A percentile compares a stretch with the other conserved stretches of the same genome.
These are phyloP conservation scores for Brachionus sp. DNA, from an alignment of 1,140 invertebrate genomes.

Conservation along the genomic window DNA sequence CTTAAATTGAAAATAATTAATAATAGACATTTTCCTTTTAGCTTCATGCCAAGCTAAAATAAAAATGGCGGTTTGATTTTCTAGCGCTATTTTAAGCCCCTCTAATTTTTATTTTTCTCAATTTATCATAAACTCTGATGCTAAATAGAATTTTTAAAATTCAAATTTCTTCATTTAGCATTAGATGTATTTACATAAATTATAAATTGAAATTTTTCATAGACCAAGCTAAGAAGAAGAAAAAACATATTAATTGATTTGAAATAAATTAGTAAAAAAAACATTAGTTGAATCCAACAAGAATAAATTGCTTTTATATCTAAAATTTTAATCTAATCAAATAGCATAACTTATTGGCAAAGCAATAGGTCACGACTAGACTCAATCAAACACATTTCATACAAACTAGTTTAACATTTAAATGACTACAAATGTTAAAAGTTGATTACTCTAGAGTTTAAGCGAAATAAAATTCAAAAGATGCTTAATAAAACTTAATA, in stretches of 20 bases:
- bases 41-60: background rate
- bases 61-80: background rate
- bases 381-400: background rate
- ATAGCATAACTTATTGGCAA: background rate
- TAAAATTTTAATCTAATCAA: background rate
- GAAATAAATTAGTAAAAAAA: background rate
- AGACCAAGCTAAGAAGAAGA: background rate
- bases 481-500: background rate
- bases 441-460: background rate
- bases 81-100: background rate
- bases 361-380: background rate
- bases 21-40: background rate
- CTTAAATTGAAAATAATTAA: background rate
- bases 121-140: background rate
- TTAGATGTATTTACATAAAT: background rate
- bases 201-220: background rate
- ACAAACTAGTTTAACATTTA: background rate
- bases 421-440: background rate
- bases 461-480: background rate
- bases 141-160: background rate
- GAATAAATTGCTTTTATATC: background rate
- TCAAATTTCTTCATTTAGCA: background rate
- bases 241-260: background rate
- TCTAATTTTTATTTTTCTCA: background rate
- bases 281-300: background rate